A percentile compares a stretch with the other conserved stretches of the same genome.
phyloP scores from a whole-genome alignment of 2,797 vertebrate genomes.

The Iguana delicatissima region DNA sequence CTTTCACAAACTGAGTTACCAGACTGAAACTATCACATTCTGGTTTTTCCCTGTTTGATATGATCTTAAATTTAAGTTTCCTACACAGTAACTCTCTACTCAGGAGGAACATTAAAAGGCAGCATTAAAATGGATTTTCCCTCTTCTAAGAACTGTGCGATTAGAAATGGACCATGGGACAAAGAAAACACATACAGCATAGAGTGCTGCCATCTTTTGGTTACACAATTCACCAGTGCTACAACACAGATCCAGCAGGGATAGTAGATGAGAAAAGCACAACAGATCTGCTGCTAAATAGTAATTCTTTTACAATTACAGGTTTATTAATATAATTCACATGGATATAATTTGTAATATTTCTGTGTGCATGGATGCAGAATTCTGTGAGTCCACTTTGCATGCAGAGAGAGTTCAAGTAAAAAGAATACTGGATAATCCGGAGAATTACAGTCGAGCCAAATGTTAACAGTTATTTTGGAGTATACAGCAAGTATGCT shows the following conservation, averaged over 20 bases:
- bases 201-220: conserved; percentile 72
- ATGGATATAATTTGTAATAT: conserved; percentile 49
- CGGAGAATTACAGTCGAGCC: conserved; percentile 13
- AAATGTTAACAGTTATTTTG: conserved; percentile 3
- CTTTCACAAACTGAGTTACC: conserved; percentile 26
- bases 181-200: conserved; percentile 47
- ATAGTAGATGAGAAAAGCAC: conserved; percentile 40
- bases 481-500: neutral
- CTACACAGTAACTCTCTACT: conserved; percentile 19
- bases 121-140: conserved; percentile 47
- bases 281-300: conserved; percentile 2
- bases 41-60: conserved; percentile 29
- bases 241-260: conserved; percentile 23
- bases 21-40: conserved; percentile 18
- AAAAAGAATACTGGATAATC: conserved; percentile 57
- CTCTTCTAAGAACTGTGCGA: conserved; percentile 36
- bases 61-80: conserved; percentile 50
- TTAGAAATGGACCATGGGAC: conserved; percentile 22
- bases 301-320: conserved; percentile 3
- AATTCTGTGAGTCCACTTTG: conserved; percentile 41
- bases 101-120: conserved; percentile 45
- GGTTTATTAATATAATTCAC: conserved; percentile 25
- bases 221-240: conserved; percentile 58
- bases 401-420: neutral
- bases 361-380: conserved; percentile 1